phyloP scores from a whole-genome alignment of 2,797 vertebrate species.

The Carcharodon carcharias region DNA sequence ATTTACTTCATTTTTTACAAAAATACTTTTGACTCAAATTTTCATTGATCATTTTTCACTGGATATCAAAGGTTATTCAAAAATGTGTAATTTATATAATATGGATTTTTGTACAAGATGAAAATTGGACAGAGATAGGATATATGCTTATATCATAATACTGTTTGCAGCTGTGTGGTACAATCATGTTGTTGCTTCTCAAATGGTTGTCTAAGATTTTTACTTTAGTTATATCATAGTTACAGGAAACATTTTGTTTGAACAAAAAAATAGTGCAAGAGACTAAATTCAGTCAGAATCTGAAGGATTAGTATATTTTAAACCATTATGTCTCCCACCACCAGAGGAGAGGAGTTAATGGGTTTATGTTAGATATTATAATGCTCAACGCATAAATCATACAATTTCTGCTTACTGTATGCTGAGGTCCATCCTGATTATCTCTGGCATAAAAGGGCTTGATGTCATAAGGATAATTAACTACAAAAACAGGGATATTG shows the following conservation, averaged over 20 bases:
- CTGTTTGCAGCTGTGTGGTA: not conserved
- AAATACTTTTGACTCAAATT: not conserved
- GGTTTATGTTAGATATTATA: not conserved
- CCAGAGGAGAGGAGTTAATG: not conserved
- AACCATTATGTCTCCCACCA: not conserved
- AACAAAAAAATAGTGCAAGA: not conserved
- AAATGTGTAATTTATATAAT: not conserved
- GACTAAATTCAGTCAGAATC: not conserved
- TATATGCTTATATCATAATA: not conserved
- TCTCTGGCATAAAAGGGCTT: constrained; percentile 95
- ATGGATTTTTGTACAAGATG: not conserved
- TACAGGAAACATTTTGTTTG: not conserved
- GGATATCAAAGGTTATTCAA: not conserved
- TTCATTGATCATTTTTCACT: not conserved
- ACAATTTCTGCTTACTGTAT: constrained; percentile 67
- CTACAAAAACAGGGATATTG: constrained; percentile 78
- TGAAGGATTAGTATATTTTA: not conserved
- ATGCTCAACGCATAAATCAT: constrained; percentile 7
- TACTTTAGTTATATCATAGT: not conserved
- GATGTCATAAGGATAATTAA: constrained; percentile 80
- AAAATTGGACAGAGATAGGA: not conserved
- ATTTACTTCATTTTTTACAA: not conserved
- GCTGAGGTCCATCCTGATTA: constrained; percentile 71
- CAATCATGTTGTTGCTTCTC: too few relatives aligned
- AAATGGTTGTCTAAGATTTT: not conserved